Evolutionary conservation across 2,113 vertebrate species (phyloP).

Genomic region (Eptesicus fuscus): DNA sequence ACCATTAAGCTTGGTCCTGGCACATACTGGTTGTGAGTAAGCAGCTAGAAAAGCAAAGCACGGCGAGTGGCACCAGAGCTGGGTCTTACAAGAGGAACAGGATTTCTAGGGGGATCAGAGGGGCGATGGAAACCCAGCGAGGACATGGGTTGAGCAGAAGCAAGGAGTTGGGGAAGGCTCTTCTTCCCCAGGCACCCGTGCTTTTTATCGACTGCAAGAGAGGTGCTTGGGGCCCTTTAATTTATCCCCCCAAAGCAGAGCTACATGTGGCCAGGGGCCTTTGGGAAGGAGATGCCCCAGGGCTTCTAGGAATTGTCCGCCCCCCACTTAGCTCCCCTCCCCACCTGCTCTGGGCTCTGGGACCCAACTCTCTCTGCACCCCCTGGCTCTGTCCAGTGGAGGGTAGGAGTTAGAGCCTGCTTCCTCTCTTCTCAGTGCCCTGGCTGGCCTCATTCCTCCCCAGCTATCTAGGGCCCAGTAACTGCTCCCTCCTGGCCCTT

Average conservation of each 20-base stretch:
- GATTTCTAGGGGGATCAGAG: neutral
- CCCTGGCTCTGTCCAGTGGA: neutral
- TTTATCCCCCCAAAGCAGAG: neutral
- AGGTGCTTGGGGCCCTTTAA: neutral
- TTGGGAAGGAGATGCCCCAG: neutral
- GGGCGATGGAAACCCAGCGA: neutral
- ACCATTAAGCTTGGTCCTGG: neutral
- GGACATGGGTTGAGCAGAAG: neutral
- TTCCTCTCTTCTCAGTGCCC: neutral
- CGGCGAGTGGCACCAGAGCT: rapidly evolving
- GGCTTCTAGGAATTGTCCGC: neutral
- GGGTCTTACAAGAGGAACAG: neutral
- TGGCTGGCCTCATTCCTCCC: neutral
- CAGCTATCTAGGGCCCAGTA: neutral
- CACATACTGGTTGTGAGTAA: neutral
- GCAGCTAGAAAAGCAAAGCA: neutral
- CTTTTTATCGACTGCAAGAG: neutral
- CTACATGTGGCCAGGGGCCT: neutral
- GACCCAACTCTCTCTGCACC: no score
- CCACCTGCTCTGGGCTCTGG: neutral
- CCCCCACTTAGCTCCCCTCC: neutral
- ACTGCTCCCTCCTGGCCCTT: neutral
- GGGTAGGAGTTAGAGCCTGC: neutral
- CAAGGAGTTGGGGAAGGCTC: neutral
- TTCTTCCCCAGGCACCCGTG: neutral